phyloP scores from a whole-genome alignment of 2,113 vertebrate genomes.

The Caretta caretta region DNA sequence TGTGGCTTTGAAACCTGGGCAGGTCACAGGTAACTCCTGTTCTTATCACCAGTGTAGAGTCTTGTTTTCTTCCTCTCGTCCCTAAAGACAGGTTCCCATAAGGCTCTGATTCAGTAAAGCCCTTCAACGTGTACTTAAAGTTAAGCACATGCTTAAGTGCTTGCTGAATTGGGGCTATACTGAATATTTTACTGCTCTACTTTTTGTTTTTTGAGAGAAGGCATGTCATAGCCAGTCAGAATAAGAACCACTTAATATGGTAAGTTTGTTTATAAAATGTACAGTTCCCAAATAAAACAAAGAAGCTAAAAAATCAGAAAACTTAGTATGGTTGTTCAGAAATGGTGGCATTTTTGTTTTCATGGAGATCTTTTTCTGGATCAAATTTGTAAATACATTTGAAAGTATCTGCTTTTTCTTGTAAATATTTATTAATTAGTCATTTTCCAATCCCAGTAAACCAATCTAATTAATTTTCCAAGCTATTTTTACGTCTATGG shows the following conservation, averaged over 20 bases:
- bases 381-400: not conserved
- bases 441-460: not conserved
- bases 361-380: not conserved
- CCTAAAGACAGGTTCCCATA: not conserved
- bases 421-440: not conserved
- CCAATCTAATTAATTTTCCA: not conserved
- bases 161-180: not conserved
- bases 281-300: not conserved
- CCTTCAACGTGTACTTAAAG: not conserved
- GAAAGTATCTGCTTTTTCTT: not conserved
- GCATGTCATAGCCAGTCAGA: not conserved
- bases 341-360: not conserved
- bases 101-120: rapidly evolving
- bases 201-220: not conserved
- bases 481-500: not conserved
- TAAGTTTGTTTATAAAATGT: not conserved
- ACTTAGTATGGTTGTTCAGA: not conserved
- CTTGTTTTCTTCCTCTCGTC: not conserved
- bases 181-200: not conserved
- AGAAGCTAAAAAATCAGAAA: not conserved
- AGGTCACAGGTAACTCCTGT: not conserved
- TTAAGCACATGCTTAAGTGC: not conserved
- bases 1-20: not conserved
- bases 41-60: not conserved
- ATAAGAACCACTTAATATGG: not conserved